phyloP scores from a whole-genome alignment of 2,888 invertebrate genomes.

The Ceratothoa steindachneri region DNA sequence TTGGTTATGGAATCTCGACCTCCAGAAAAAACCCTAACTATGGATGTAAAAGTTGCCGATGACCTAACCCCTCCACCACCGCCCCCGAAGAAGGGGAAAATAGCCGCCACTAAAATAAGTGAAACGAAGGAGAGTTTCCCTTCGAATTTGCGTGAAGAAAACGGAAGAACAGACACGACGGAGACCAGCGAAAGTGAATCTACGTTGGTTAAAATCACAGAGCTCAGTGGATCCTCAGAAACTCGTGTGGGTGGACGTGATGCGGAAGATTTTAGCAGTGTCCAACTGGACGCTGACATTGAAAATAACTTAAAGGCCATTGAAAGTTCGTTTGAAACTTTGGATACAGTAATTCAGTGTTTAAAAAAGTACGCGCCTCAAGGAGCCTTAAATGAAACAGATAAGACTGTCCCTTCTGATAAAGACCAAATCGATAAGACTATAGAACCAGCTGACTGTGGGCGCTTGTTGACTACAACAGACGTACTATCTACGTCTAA shows the following conservation, averaged over 20 bases:
- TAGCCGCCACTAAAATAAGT: not conserved
- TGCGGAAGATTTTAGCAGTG: not conserved
- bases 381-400: not conserved
- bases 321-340: slow-evolving; percentile 36
- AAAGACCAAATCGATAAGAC: too few relatives aligned
- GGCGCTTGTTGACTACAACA: too few relatives aligned
- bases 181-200: not conserved
- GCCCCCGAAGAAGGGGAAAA: slow-evolving; percentile 24
- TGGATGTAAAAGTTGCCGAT: not conserved
- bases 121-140: not conserved
- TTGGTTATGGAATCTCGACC: not conserved
- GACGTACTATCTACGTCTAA: too few relatives aligned
- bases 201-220: not conserved
- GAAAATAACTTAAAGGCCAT: slow-evolving; percentile 33
- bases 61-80: slow-evolving; percentile 33
- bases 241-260: not conserved
- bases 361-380: slow-evolving; percentile 25
- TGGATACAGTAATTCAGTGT: slow-evolving; percentile 42
- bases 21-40: too few relatives aligned
- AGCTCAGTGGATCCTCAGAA: not conserved
- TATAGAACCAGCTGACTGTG: too few relatives aligned
- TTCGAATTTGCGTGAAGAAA: not conserved
- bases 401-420: too few relatives aligned
- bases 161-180: not conserved
- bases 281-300: slow-evolving; percentile 30